Conservation (phyloP, 2,888 invertebrate genomes). For the Protophormia terraenovae region DNA sequence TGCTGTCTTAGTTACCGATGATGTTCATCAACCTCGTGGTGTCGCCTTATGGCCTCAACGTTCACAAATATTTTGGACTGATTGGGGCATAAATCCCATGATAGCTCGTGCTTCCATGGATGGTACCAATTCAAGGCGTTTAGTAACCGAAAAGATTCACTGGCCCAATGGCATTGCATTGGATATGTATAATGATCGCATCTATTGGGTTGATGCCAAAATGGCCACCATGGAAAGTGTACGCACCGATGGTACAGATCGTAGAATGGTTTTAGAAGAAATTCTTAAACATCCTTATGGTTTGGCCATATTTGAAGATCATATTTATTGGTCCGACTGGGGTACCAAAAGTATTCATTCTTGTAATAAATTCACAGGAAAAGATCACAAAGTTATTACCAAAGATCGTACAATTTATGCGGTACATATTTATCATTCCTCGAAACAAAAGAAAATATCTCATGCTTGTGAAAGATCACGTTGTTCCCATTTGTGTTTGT, state of each 20-base stretch:
- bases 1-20: slow-evolving; percentile 84
- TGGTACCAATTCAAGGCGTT: slow-evolving; percentile 84
- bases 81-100: slow-evolving; percentile 89
- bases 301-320: slow-evolving; percentile 92
- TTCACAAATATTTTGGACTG: slow-evolving; percentile 95
- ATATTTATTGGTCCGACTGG: slow-evolving; percentile 96
- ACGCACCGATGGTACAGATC: slow-evolving; percentile 85
- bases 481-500: slow-evolving; percentile 90
- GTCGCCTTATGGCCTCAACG: slow-evolving; percentile 86
- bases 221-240: slow-evolving; percentile 85
- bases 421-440: slow-evolving; percentile 89
- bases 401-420: slow-evolving; percentile 82
- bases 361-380: slow-evolving; percentile 90
- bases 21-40: slow-evolving; percentile 86
- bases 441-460: slow-evolving; percentile 82
- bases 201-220: slow-evolving; percentile 95
- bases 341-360: slow-evolving; percentile 87
- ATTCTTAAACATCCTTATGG: slow-evolving; percentile 91
- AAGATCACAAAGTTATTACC: slow-evolving; percentile 83
- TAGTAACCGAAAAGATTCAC: slow-evolving; percentile 85
- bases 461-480: slow-evolving; percentile 85
- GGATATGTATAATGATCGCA: slow-evolving; percentile 88
- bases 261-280: slow-evolving; percentile 84
- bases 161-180: slow-evolving; percentile 94
- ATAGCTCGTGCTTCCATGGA: slow-evolving; percentile 94